These are phyloP conservation scores for Eupsilia transversa DNA, from an alignment of 2,888 invertebrate genomes.

Conservation along the genomic window DNA sequence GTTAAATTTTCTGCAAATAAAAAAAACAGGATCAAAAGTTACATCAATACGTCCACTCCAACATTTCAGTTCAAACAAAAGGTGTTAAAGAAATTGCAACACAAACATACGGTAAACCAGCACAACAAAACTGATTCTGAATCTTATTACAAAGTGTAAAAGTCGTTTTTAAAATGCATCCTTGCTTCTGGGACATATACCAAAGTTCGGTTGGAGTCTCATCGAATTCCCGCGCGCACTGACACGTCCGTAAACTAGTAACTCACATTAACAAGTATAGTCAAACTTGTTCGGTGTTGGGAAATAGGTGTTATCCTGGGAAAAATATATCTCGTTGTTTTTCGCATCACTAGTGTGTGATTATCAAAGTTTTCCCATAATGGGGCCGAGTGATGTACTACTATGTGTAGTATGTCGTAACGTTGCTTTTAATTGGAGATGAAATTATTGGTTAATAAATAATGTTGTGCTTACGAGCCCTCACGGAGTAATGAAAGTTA, in stretches of 20 bases:
- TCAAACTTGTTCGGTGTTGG: conserved; percentile 60
- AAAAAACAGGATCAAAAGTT: neutral
- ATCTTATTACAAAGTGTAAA: conserved; percentile 49
- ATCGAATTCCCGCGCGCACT: conserved; percentile 64
- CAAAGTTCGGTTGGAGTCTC: conserved; percentile 62
- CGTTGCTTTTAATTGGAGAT: conserved; percentile 46
- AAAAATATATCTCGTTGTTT: conserved; percentile 63
- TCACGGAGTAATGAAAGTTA: conserved; percentile 42
- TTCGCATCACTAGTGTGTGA: conserved; percentile 60
- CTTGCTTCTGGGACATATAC: conserved; percentile 43
- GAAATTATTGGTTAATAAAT: conserved; percentile 46
- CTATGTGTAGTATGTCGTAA: neutral
- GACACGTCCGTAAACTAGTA: conserved; percentile 68
- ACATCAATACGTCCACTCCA: neutral
- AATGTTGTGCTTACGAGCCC: conserved; percentile 37
- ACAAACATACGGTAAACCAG: conserved; percentile 54
- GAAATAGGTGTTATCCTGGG: conserved; percentile 54
- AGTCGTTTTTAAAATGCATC: conserved; percentile 56
- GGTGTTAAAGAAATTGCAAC: conserved; percentile 59
- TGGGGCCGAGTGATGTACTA: conserved; percentile 29
- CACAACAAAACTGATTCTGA: conserved; percentile 32
- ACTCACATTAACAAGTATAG: conserved; percentile 71
- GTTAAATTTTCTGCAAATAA: neutral
- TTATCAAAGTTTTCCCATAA: conserved; percentile 59
- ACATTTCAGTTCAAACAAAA: conserved; percentile 42